Percentiles rank a stretch among this genome's conserved stretches.
Evolutionary conservation across 2,888 invertebrate species (phyloP).

Genomic region (Pilophorus perplexus): DNA sequence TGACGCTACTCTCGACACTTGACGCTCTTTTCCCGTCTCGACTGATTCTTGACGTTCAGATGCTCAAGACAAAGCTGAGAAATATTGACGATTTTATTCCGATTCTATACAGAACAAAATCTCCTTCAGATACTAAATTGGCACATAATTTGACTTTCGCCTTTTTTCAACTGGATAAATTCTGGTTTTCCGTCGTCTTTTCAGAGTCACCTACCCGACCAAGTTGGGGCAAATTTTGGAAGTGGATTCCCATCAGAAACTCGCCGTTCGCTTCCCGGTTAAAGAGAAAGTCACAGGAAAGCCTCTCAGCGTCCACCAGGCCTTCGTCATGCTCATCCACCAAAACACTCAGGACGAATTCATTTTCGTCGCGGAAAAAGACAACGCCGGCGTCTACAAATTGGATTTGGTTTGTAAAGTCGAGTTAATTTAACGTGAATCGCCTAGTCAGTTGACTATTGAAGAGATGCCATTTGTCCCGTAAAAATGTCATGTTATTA

Average conservation of each 20-base stretch:
- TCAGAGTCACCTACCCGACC: slow-evolving; percentile 64
- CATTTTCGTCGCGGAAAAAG: slow-evolving; percentile 89
- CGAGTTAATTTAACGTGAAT: background rate
- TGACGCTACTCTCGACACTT: too few relatives aligned
- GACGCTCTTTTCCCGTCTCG: too few relatives aligned
- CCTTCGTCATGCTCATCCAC: slow-evolving; percentile 77
- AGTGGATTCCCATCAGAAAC: slow-evolving; percentile 86
- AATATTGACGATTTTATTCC: too few relatives aligned
- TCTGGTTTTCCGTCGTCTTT: too few relatives aligned
- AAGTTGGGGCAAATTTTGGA: slow-evolving; percentile 68
- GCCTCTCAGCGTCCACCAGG: slow-evolving; percentile 76
- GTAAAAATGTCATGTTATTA: too few relatives aligned
- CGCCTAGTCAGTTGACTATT: background rate
- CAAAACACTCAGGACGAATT: slow-evolving; percentile 72
- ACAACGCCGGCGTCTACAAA: slow-evolving; percentile 68
- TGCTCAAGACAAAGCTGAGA: too few relatives aligned
- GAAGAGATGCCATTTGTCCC: background rate
- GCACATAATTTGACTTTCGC: too few relatives aligned
- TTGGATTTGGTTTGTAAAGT: slow-evolving; percentile 76
- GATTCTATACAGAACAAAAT: too few relatives aligned
- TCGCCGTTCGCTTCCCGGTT: slow-evolving; percentile 76
- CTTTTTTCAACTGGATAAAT: too few relatives aligned
- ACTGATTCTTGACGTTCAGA: too few relatives aligned
- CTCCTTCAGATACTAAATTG: too few relatives aligned
- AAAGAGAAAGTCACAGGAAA: slow-evolving; percentile 67